A percentile compares a stretch with the other conserved stretches of the same genome.
phyloP scores from a whole-genome alignment of 2,888 invertebrate genomes.

The Drosophila subsilvestris region DNA sequence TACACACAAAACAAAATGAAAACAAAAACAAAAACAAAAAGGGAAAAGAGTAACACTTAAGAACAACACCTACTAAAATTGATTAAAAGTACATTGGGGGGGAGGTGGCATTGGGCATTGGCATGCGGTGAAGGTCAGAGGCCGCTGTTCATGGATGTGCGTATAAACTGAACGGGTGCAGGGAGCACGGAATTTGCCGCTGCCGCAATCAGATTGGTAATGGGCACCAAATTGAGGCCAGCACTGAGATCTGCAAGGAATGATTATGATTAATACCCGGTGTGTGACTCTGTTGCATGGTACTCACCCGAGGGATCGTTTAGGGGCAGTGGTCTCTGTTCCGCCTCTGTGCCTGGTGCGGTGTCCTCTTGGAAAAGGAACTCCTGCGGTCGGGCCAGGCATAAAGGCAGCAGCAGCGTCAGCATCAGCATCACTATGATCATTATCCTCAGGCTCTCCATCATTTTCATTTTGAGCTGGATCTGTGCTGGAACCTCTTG shows the following conservation, averaged over 20 bases:
- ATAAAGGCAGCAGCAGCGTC: not conserved
- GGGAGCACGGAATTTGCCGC: slow-evolving; percentile 69
- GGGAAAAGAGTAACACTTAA: not conserved
- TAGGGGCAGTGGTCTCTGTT: slow-evolving; percentile 31
- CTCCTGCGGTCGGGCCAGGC: slow-evolving; percentile 57
- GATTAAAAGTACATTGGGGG: not conserved
- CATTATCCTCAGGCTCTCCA: slow-evolving; percentile 9
- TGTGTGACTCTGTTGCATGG: too few species aligned
- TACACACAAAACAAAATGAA: too few species aligned
- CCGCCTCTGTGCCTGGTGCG: slow-evolving; percentile 4
- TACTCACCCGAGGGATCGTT: slow-evolving; percentile 65
- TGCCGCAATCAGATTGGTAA: slow-evolving; percentile 70
- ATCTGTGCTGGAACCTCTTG: slow-evolving; percentile 50
- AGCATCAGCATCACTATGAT: slow-evolving; percentile 7
- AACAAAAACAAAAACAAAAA: not conserved
- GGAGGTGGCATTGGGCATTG: too few species aligned
- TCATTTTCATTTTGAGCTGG: not conserved
- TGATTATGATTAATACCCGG: not conserved
- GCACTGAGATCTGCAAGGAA: slow-evolving; percentile 54
- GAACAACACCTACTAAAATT: not conserved
- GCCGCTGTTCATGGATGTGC: slow-evolving; percentile 75
- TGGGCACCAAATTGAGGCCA: slow-evolving; percentile 68
- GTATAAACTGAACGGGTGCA: slow-evolving; percentile 66
- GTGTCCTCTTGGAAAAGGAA: slow-evolving; percentile 49
- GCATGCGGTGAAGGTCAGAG: slow-evolving; percentile 59